Percentiles rank a stretch among this genome's conserved stretches.
These are phyloP conservation scores for Rutpela maculata DNA, from an alignment of 2,888 invertebrate species.

Conservation along the genomic window DNA sequence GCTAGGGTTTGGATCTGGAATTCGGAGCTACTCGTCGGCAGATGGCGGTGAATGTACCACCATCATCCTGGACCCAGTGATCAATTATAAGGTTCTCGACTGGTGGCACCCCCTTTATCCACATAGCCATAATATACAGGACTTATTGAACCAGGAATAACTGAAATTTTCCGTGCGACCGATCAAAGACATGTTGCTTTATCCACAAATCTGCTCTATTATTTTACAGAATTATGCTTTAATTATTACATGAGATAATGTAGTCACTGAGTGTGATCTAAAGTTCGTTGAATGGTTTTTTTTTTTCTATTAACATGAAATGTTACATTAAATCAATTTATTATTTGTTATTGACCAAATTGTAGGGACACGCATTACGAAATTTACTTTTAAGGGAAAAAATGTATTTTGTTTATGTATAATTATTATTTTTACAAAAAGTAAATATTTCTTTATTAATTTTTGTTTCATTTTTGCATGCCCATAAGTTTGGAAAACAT, in stretches of 20 bases:
- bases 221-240: conserved; percentile 20
- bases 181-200: conserved; percentile 22
- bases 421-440: conserved; percentile 13
- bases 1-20: conserved; percentile 76
- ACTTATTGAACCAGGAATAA: conserved; percentile 64
- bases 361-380: neutral
- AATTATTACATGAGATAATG: conserved; percentile 9
- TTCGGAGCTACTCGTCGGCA: conserved; percentile 55
- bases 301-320: neutral
- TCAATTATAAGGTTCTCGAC: conserved; percentile 76
- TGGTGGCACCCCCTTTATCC: conserved; percentile 83
- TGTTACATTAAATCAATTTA: neutral
- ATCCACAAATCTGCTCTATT: conserved; percentile 18
- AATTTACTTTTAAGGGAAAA: conserved; percentile 21
- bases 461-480: neutral
- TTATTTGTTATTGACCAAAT: conserved; percentile 2
- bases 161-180: conserved; percentile 18
- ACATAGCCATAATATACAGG: conserved; percentile 68
- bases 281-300: conserved; percentile 12
- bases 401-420: conserved; percentile 18
- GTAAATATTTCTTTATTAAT: conserved; percentile 21
- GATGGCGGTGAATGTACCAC: conserved; percentile 70
- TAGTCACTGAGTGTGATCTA: conserved; percentile 12
- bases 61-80: conserved; percentile 75
- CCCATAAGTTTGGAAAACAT: neutral